These are phyloP conservation scores for Cyaniris semiargus DNA, from an alignment of 2,888 invertebrate species.

Conservation along the genomic window DNA sequence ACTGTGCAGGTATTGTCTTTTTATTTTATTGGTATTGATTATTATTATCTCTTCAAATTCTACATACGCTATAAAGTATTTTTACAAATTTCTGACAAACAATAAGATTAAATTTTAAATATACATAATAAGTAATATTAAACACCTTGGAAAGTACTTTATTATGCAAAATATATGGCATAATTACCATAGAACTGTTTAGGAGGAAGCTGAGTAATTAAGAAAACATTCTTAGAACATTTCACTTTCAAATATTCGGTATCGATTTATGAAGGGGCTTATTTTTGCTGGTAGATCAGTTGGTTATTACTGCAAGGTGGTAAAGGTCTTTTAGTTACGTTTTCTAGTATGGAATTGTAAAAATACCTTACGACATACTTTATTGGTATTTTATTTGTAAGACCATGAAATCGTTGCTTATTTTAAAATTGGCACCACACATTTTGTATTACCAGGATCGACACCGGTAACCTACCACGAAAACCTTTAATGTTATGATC, in stretches of 20 bases:
- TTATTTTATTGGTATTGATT: neutral
- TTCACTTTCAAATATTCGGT: constrained; percentile 60
- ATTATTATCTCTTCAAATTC: neutral
- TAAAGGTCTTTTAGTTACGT: too few relatives aligned
- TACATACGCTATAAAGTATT: neutral
- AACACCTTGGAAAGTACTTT: constrained; percentile 38
- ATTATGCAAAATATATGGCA: constrained; percentile 63
- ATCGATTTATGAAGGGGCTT: constrained; percentile 41
- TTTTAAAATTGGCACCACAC: too few relatives aligned
- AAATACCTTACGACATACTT: too few relatives aligned
- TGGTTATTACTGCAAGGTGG: too few relatives aligned
- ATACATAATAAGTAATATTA: constrained; percentile 19
- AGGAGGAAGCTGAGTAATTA: constrained; percentile 62
- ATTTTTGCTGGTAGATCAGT: too few relatives aligned
- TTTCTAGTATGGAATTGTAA: too few relatives aligned
- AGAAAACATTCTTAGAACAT: constrained; percentile 59
- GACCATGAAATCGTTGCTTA: too few relatives aligned
- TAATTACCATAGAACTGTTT: constrained; percentile 64
- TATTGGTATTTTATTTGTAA: too few relatives aligned
- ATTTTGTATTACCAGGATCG: neutral
- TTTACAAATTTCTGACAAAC: neutral
- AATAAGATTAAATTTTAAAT: neutral
- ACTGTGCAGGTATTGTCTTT: too few relatives aligned
- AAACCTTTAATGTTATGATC: neutral
- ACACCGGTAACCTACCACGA: neutral